Conservation (phyloP, 2,113 vertebrate species). For the Cottus gobio region DNA sequence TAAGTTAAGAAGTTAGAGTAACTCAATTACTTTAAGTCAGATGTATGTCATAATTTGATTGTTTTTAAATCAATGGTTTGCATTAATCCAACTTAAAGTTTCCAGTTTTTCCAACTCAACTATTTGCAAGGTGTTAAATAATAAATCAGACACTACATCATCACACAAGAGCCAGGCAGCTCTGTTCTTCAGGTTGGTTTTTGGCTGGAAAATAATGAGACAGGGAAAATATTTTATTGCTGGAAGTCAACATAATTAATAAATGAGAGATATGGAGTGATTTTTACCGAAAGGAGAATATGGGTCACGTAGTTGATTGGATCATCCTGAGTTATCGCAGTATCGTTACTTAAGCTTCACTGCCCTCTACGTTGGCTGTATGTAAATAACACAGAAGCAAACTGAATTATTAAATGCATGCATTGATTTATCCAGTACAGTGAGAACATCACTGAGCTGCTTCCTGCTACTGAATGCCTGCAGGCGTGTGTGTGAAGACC, state of each 20-base stretch:
- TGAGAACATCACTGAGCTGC: conserved; percentile 29
- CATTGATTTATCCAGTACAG: conserved; percentile 49
- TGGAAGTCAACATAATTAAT: not conserved
- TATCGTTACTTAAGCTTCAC: not conserved
- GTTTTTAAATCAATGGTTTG: too few relatives aligned
- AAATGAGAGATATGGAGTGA: not conserved
- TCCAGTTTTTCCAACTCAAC: too few relatives aligned
- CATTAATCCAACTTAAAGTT: too few relatives aligned
- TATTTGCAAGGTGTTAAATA: not conserved
- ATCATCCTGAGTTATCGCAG: conserved; percentile 1
- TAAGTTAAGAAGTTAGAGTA: too few relatives aligned
- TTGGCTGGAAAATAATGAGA: not conserved
- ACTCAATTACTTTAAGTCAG: too few relatives aligned
- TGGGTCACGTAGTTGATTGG: not conserved
- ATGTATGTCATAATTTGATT: too few relatives aligned
- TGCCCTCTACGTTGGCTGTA: not conserved
- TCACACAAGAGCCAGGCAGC: not conserved
- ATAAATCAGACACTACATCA: not conserved
- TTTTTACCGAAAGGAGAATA: not conserved
- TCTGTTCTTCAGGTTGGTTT: not conserved
- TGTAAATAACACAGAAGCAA: not conserved
- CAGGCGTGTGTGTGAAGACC: conserved; percentile 16
- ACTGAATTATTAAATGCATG: conserved; percentile 41
- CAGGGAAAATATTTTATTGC: not conserved
- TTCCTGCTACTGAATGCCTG: conserved; percentile 55